Evolutionary conservation across 2,888 invertebrate species (phyloP), one percentile per base, ranked within the genome.

Genomic region (Cosmorhoe ocellata): DNA sequence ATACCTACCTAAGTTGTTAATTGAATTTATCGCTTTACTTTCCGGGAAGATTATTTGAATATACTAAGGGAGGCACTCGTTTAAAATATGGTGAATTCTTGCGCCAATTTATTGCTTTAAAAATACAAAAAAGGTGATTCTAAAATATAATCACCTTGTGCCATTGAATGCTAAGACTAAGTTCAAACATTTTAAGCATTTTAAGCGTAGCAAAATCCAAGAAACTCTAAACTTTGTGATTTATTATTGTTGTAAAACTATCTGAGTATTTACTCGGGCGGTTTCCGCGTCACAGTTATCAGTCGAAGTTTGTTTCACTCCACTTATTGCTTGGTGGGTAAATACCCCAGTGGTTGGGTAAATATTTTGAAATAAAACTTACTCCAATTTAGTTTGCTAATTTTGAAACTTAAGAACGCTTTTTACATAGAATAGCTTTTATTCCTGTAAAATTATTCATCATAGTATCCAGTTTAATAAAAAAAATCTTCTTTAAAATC

Each of bases 201-300:
- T 48, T 36, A 31, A 43, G 52, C 40, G 30, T 66, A 64, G 60
- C 61, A 55, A 71, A 73, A 66, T 71, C 69, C 59, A 50, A 51
- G 68, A 65, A 58, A 48, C 48, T 44, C 43, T 31, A 32, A 53
- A 48, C 53, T 53, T 40, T 41, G 40, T 73, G 80, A 81, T 53
- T 53, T 82, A 83, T 77, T 70, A 67, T 70, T 76, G 76, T 79
- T 74, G 74, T 67, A 64, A 67, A 74, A 76, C 77, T 75, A 69
- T 74, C 65, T 69, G 71, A 78, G 79, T 80, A 80, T 79, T 81
- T 77, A 79, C 75, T 74, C 62, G 70, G 75, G 76, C 77, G 81
- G 82, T 83, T 83, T 68, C 69, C 39, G 47, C 48, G 74, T 69
- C 73, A 70, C 77, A 72, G 71, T 71, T 78, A 83, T 84, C 84